phyloP scores from a whole-genome alignment of 2,888 invertebrate species.

The Philereme transversata region DNA sequence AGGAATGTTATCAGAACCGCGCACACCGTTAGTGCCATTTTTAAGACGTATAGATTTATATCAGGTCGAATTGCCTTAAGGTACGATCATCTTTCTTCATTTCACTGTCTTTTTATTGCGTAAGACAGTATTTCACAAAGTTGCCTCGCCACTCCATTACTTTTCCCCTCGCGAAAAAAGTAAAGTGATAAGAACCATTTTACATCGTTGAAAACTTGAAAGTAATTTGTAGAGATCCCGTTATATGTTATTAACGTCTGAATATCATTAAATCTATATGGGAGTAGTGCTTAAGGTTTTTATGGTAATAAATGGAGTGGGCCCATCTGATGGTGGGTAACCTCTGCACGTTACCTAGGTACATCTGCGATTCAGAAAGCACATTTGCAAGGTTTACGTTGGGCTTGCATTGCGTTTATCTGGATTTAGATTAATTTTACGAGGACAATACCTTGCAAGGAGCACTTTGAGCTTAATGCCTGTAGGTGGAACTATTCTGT shows the following conservation, averaged over 20 bases:
- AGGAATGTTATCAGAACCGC: conserved; percentile 64
- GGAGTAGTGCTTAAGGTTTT: conserved; percentile 18
- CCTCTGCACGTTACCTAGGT: conserved; percentile 11
- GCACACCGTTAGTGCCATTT: conserved; percentile 77
- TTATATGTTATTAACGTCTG: conserved; percentile 22
- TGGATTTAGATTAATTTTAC: conserved; percentile 26
- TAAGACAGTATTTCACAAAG: conserved; percentile 42
- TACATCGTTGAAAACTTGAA: conserved; percentile 28
- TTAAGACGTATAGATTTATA: conserved; percentile 53
- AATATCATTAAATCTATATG: conserved; percentile 27
- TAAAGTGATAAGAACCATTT: conserved; percentile 36
- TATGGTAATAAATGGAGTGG: conserved; percentile 28
- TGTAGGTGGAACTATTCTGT: too few species aligned
- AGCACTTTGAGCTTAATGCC: too few species aligned
- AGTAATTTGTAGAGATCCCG: conserved; percentile 26
- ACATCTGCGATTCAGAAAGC: conserved; percentile 15
- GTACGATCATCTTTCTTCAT: conserved; percentile 37
- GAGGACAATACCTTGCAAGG: conserved; percentile 16
- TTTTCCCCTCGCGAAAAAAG: conserved; percentile 38
- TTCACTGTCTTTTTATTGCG: conserved; percentile 41
- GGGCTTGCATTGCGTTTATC: conserved; percentile 24
- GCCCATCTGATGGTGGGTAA: conserved; percentile 26
- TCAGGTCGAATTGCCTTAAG: conserved; percentile 42
- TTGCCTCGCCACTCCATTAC: conserved; percentile 38
- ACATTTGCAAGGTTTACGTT: conserved; percentile 23